Percentiles rank a stretch among this genome's conserved stretches.
Conservation (phyloP, 1,140 invertebrate genomes). For the Steinernema feltiae region DNA sequence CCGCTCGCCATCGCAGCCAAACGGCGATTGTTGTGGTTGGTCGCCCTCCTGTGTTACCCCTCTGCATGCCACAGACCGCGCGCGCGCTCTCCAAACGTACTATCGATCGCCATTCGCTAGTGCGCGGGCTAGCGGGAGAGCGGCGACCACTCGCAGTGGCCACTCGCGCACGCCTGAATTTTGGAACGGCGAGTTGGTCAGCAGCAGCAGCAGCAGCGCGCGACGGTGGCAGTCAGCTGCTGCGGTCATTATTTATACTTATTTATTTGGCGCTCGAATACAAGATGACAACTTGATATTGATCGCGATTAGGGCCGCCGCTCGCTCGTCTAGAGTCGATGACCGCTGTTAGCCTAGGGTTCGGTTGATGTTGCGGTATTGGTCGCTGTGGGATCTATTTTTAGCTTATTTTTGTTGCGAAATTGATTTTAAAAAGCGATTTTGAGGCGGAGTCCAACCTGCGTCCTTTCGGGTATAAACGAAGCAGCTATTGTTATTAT, state of each 20-base stretch:
- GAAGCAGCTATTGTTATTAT: background rate
- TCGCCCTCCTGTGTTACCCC: no score
- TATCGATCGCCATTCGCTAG: no score
- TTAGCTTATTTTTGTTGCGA: no score
- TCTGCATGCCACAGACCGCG: no score
- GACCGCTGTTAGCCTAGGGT: background rate
- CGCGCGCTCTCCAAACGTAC: no score
- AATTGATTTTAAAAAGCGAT: background rate
- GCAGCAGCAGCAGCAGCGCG: background rate
- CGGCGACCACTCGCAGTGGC: no score
- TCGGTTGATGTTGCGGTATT: background rate
- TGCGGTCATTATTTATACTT: background rate
- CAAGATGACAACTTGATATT: background rate
- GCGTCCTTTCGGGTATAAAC: no score
- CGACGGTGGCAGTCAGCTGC: background rate
- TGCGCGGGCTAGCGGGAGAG: no score
- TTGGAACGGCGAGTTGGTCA: background rate
- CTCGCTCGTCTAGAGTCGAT: background rate
- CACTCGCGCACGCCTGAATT: no score
- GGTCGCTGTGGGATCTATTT: background rate
- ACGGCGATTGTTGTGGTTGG: no score
- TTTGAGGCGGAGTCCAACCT: background rate
- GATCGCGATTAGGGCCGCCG: background rate
- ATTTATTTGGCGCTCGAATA: background rate
- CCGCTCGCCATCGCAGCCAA: no score